Base-by-base conservation (phyloP, 2,797 vertebrate genomes). In the Odontamblyopus rebecca region DNA sequence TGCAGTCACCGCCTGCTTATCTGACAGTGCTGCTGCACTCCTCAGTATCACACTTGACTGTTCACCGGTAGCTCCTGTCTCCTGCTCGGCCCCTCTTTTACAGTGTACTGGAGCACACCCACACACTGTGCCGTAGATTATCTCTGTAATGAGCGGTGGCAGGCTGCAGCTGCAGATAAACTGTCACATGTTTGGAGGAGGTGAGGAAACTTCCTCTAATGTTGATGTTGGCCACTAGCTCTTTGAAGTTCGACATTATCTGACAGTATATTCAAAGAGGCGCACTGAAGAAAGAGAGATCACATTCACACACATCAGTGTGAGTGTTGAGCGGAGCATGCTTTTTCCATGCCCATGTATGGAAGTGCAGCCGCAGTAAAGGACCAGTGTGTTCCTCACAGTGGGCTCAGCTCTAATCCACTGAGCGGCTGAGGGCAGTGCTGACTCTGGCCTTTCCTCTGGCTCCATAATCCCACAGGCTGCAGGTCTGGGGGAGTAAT, bases 401-500 rank as follows among this genome's bases (percentile, higher is more conserved):
- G 83, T 79, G 84, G 85, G 80, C 78, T 79, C 68, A 54, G 54
- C 71, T 82, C 74, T 93, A 91, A 93, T 91, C 89, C 88, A 86
- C 86, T 89, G 89, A 91, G 89, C 90, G 79, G 85, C 89, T 81
- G 2, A 75, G 85, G 83, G 82, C 83, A 90, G 82, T 85, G 91
- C 89, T 90, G 92, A 92, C 86, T 68, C 68, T 89, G 89, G 84
- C 89, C 87, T 92, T 92, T 89, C 82, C 80, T 79, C 81, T 23
- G 64, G 84, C 84, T 79, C 83, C 74, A 85, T 93, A 93, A 93
- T 93, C 91, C 89, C 87, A 79, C 82, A 78, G 81, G 81, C 89
- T 88, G 87, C 38, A 56, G 85, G 89, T 79, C 89, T 89, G 87
- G 84, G 85, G 77, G 81, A 86, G 88, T 92, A 93, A 93, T 93